Evolutionary conservation across 1,140 invertebrate species (phyloP).

Genomic region (Philotrypesis tridentata): DNA sequence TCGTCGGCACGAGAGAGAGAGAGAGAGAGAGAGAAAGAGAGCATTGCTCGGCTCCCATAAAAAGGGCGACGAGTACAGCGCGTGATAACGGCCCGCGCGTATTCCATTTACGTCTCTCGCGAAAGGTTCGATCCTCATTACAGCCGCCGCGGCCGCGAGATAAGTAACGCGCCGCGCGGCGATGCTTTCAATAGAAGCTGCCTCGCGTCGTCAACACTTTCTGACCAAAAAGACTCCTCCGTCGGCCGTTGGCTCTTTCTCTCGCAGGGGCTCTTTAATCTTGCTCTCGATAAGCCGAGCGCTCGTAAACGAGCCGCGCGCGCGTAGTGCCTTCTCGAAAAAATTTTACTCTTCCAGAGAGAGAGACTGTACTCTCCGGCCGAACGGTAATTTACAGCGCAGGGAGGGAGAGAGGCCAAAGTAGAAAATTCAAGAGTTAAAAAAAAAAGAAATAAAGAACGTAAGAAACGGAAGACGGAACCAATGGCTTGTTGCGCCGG

Average conservation of each 20-base stretch:
- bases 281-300: background rate
- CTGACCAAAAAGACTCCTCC: background rate
- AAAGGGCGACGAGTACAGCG: no score
- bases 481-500: background rate
- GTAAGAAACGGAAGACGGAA: background rate
- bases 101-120: background rate
- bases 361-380: no score
- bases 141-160: background rate
- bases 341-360: background rate
- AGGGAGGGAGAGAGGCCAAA: no score
- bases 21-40: no score
- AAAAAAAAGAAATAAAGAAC: background rate
- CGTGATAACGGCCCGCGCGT: no score
- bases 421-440: no score
- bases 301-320: background rate
- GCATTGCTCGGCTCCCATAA: no score
- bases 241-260: background rate
- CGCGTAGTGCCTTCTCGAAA: no score
- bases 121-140: background rate
- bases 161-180: background rate
- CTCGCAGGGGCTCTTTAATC: background rate
- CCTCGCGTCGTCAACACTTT: background rate
- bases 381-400: no score
- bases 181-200: background rate
- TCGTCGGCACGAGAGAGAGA: no score